phyloP scores from a whole-genome alignment of 1,140 invertebrate genomes.

The Kradibia gibbosae region DNA sequence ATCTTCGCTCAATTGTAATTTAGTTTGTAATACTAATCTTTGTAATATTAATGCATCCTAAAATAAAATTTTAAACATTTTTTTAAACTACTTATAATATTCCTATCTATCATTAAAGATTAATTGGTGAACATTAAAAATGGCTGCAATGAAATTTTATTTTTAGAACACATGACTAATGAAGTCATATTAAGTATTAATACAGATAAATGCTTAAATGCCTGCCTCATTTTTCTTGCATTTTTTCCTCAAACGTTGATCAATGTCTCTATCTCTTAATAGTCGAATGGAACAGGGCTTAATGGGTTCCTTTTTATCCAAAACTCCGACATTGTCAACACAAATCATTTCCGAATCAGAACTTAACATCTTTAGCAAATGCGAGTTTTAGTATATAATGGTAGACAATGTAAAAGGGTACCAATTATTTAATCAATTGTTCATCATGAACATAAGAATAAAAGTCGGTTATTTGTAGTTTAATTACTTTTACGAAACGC shows the following conservation, averaged over 20 bases:
- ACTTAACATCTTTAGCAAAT: conserved; percentile 46
- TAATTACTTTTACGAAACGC: conserved; percentile 3
- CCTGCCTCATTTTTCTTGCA: conserved; percentile 63
- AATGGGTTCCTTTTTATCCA: conserved; percentile 52
- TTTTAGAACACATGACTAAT: conserved; percentile 45
- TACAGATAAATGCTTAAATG: conserved; percentile 33
- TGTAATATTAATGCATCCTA: conserved; percentile 94
- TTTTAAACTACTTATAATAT: background rate
- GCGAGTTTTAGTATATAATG: conserved; percentile 36
- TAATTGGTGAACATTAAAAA: conserved; percentile 42
- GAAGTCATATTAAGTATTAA: conserved; percentile 37
- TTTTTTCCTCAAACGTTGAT: conserved; percentile 65
- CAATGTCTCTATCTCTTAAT: conserved; percentile 64
- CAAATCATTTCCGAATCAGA: conserved; percentile 47
- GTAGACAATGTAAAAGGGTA: conserved; percentile 35
- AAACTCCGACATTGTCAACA: conserved; percentile 9
- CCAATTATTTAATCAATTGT: conserved; percentile 27
- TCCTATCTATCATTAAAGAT: conserved; percentile 24
- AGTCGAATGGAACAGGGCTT: conserved; percentile 65
- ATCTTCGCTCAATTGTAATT: conserved; percentile 88
- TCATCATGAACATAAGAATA: conserved; percentile 20
- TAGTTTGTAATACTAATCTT: conserved; percentile 92
- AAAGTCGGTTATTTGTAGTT: background rate
- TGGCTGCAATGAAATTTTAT: conserved; percentile 49
- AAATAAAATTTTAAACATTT: conserved; percentile 17